phyloP scores from a whole-genome alignment of 1,140 invertebrate species.

The Drosophila ercepeae region DNA sequence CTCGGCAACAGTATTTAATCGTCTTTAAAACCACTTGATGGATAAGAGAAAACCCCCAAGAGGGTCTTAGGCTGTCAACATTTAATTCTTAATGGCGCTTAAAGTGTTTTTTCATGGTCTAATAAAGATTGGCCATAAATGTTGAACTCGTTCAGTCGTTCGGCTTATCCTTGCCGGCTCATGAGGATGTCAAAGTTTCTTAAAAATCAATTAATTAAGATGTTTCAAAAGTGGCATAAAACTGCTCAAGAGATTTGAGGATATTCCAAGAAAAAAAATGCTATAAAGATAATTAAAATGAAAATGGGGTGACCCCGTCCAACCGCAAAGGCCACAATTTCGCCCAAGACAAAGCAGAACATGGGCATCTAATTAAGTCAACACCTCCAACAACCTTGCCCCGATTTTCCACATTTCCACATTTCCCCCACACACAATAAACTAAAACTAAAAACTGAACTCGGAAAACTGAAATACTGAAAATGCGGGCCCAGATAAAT shows the following conservation, averaged over 20 bases:
- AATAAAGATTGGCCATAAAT: conserved; percentile 40
- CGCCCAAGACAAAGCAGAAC: conserved; percentile 29
- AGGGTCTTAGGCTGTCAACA: conserved; percentile 36
- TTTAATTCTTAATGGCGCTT: conserved; percentile 42
- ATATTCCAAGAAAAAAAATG: too few relatives aligned
- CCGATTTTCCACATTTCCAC: conserved; percentile 31
- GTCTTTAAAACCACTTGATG: conserved; percentile 24
- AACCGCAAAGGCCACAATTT: conserved; percentile 8
- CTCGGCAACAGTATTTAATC: conserved; percentile 7
- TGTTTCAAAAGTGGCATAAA: conserved; percentile 4
- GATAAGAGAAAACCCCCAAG: conserved; percentile 8
- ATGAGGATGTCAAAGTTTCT: conserved; percentile 27
- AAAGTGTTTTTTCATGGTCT: conserved; percentile 30
- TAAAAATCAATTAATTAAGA: conserved; percentile 40
- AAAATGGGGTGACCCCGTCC: conserved; percentile 7
- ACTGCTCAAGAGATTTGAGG: not conserved
- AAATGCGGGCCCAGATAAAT: conserved; percentile 43
- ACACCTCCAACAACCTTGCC: conserved; percentile 46
- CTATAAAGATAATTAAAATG: conserved; percentile 29
- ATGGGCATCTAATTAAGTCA: conserved; percentile 46
- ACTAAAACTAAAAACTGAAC: not conserved
- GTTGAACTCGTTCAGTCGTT: conserved; percentile 4
- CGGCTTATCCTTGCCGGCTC: conserved; percentile 20
- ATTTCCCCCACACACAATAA: not conserved
- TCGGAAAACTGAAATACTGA: not conserved